Evolutionary conservation across 2,888 invertebrate genomes (phyloP).

Genomic region (Cotesia congregata): DNA sequence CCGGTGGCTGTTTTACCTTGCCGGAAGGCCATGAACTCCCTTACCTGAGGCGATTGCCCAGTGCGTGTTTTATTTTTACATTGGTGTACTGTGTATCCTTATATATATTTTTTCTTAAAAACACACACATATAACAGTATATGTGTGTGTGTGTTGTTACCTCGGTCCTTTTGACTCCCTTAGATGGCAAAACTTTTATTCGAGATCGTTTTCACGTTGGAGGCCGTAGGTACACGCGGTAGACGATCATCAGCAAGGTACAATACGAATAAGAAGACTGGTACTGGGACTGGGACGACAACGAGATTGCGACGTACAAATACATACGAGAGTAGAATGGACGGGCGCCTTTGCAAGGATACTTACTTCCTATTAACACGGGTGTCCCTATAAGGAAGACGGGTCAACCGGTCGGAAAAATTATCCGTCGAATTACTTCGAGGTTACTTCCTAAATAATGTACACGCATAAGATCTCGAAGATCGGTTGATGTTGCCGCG

Average conservation of each 20-base stretch:
- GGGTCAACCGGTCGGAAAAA: slow-evolving; percentile 47
- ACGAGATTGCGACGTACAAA: slow-evolving; percentile 21
- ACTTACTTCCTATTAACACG: slow-evolving; percentile 51
- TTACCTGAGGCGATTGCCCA: slow-evolving; percentile 14
- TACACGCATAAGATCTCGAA: slow-evolving; percentile 6
- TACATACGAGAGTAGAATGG: slow-evolving; percentile 32
- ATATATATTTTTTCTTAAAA: slow-evolving; percentile 10
- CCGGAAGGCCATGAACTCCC: slow-evolving; percentile 34
- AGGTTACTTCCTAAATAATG: slow-evolving; percentile 46
- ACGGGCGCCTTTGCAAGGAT: slow-evolving; percentile 48
- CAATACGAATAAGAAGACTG: slow-evolving; percentile 21
- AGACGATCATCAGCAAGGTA: slow-evolving; percentile 16
- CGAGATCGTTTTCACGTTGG: slow-evolving; percentile 55
- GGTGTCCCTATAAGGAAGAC: slow-evolving; percentile 52
- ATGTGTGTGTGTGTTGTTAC: slow-evolving; percentile 32
- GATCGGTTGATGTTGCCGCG: slow-evolving; percentile 21
- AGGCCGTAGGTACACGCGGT: slow-evolving; percentile 53
- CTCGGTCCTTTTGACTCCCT: slow-evolving; percentile 58
- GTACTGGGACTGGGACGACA: neutral
- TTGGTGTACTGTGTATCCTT: slow-evolving; percentile 11
- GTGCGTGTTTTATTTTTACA: slow-evolving; percentile 15
- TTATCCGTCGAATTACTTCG: slow-evolving; percentile 36
- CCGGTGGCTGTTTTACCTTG: slow-evolving; percentile 14
- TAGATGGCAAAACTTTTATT: slow-evolving; percentile 63
- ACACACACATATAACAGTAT: neutral